A percentile compares a stretch with the other conserved stretches of the same genome.
phyloP scores from a whole-genome alignment of 2,797 vertebrate genomes.

The Phrynocephalus guinanensis region DNA sequence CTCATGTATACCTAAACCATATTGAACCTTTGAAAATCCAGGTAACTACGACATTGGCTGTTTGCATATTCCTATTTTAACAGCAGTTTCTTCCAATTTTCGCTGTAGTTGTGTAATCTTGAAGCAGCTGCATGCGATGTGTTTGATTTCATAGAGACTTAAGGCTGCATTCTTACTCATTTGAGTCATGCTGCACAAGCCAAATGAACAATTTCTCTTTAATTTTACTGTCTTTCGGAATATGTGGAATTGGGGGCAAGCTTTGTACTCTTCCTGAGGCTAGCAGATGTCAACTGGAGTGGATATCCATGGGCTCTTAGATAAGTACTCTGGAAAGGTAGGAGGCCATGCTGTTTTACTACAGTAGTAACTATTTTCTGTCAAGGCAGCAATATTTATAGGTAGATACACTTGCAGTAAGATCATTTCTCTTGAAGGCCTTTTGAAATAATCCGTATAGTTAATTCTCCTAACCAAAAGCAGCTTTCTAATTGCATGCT shows the following conservation, averaged over 20 bases:
- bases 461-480: background rate
- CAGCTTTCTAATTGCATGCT: background rate
- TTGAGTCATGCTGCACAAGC: background rate
- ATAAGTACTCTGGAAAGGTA: background rate
- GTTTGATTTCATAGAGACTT: background rate
- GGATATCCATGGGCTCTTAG: background rate
- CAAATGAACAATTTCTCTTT: slow-evolving; percentile 75
- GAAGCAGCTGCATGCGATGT: background rate
- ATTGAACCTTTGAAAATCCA: slow-evolving; percentile 90
- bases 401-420: background rate
- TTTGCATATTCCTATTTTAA: background rate
- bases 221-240: slow-evolving; percentile 91
- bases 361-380: too few species aligned
- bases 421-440: background rate
- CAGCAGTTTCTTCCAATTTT: background rate
- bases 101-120: background rate
- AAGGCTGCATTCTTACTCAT: background rate
- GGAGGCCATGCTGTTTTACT: background rate
- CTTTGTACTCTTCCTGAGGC: background rate
- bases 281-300: background rate
- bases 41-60: slow-evolving; percentile 74
- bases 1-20: slow-evolving; percentile 94
- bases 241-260: slow-evolving; percentile 96
- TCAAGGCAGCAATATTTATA: background rate
- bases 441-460: background rate